Base-by-base conservation (phyloP, 1,140 invertebrate species). In the Spodoptera frugiperda region DNA sequence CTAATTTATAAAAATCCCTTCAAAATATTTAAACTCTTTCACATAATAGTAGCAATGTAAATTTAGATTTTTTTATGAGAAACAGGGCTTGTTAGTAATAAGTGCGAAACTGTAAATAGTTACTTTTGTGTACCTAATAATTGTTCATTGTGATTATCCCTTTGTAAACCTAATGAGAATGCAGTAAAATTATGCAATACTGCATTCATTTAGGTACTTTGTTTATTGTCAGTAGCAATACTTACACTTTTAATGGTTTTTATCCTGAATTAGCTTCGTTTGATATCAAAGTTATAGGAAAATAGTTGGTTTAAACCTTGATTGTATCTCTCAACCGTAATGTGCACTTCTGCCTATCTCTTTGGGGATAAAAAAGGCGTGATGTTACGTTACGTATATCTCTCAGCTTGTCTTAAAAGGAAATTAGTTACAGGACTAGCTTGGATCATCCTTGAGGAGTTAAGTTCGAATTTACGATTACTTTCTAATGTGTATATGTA, bases 401-500 rank as follows among this genome's bases (percentile, higher is more conserved):
- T 14, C n/a, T 44, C 59, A 53, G 15, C 8, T 61, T 6, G n/a
- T 15, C 51, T 53, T 53, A 39, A 39, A 63, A 44, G 3, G 15
- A 44, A 44, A 46, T 44, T 44, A 63, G 59, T 63, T 61, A 17
- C 21, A 51, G 33, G 25, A 68, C 49, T 59, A 73, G 55, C 55
- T 73, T 25, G n/a, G 30, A n/a, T 49, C 55, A 44, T 49, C 39
- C 39, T 46, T 17, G 33, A 49, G 84, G 81, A 83, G 87, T 93
- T 91, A 81, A 83, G 91, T 93, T 93, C 90, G 91, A 93, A 93
- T 93, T 93, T 93, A 93, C 85, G 79, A 87, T 87, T 91, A 91
- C 86, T 85, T 87, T 55, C 81, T 90, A 86, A 90, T 82, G 73
- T 91, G 90, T 88, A 90, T 85, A 91, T 81, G 81, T 86, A 81